These are phyloP conservation scores for Trichomalopsis sarcophagae DNA, from an alignment of 1,140 invertebrate species.

Conservation along the genomic window DNA sequence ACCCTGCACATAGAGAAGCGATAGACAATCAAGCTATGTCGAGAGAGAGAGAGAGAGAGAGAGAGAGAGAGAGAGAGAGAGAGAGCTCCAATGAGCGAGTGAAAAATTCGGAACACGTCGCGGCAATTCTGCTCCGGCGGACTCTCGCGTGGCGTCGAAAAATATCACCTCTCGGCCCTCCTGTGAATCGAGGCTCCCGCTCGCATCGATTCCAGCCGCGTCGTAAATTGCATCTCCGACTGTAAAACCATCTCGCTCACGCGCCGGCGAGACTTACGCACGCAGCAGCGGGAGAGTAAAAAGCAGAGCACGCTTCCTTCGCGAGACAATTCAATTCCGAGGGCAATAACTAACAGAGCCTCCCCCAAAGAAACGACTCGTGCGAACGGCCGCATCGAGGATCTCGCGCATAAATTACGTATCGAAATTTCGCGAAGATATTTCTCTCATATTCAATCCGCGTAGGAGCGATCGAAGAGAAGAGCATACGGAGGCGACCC, in stretches of 20 bases:
- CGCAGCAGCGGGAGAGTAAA: not conserved
- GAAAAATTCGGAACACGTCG: constrained; percentile 20
- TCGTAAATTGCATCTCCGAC: constrained; percentile 40
- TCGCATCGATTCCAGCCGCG: constrained; percentile 22
- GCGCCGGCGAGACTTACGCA: not conserved
- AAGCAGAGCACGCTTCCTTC: constrained; percentile 16
- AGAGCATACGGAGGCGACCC: too few relatives aligned
- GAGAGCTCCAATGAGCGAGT: not conserved
- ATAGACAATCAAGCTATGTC: not conserved
- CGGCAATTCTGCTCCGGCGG: not conserved
- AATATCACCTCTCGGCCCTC: not conserved
- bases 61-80: not conserved
- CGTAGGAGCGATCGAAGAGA: constrained; percentile 24
- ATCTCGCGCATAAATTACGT: too few relatives aligned
- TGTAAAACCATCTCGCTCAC: not conserved
- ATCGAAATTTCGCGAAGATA: not conserved
- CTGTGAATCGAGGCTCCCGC: not conserved
- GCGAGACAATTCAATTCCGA: constrained; percentile 44
- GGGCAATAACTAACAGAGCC: constrained; percentile 28
- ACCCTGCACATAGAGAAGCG: too few relatives aligned
- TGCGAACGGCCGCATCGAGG: too few relatives aligned
- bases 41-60: not conserved
- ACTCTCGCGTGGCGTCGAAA: not conserved
- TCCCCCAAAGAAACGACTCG: too few relatives aligned
- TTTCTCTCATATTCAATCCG: not conserved